Evolutionary conservation across 2,888 invertebrate genomes (phyloP).

Genomic region (Glaucopsyche alexis): DNA sequence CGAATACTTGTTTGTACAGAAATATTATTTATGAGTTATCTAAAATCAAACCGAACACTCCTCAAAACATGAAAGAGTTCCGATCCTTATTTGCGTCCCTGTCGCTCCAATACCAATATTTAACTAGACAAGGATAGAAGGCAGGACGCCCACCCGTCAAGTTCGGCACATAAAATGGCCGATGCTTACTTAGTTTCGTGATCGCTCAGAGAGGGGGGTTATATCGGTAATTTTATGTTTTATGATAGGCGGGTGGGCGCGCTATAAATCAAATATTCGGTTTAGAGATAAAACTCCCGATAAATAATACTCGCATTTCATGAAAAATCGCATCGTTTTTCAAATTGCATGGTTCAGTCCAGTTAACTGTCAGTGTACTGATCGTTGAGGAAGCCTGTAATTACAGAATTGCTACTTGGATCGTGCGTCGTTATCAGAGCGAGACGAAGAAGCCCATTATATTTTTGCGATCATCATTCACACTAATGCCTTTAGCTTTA

Average conservation of each 20-base stretch:
- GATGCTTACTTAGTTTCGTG: conserved; percentile 76
- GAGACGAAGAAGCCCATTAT: conserved; percentile 59
- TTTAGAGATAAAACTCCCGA: conserved; percentile 70
- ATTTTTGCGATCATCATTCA: conserved; percentile 57
- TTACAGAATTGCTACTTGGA: conserved; percentile 53
- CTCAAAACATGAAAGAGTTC: conserved; percentile 64
- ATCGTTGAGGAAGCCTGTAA: conserved; percentile 55
- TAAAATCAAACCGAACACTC: conserved; percentile 62
- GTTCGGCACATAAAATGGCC: conserved; percentile 74
- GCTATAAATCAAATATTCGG: conserved; percentile 73
- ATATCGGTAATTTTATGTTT: conserved; percentile 77
- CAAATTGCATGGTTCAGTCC: conserved; percentile 33
- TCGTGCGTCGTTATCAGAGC: conserved; percentile 60
- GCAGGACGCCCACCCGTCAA: conserved; percentile 60
- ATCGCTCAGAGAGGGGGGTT: conserved; percentile 76
- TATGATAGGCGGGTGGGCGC: conserved; percentile 64
- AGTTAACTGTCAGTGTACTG: conserved; percentile 43
- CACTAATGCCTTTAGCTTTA: conserved; percentile 34
- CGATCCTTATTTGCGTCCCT: conserved; percentile 50
- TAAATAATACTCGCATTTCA: conserved; percentile 68
- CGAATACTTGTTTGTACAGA: conserved; percentile 39
- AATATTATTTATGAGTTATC: conserved; percentile 52
- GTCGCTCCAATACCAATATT: conserved; percentile 44
- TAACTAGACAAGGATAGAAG: conserved; percentile 47
- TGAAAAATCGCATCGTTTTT: conserved; percentile 46